Percentiles rank a stretch among this genome's conserved stretches.
phyloP scores from a whole-genome alignment of 2,113 vertebrate species.

The Sus scrofa region T2T-Sscrofa CM000813.6:883501-884000 shows the following conservation, averaged over 20 bases:
- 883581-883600: not conserved
- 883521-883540: not conserved
- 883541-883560: rapidly evolving
- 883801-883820: not conserved
- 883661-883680: not conserved
- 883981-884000: not conserved
- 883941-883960: not conserved
- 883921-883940: not conserved
- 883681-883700: not conserved
- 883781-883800: not conserved
- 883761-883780: not conserved
- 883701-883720: not conserved
- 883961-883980: not conserved
- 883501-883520: not conserved
- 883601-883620: not conserved
- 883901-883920: not conserved
- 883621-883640: not conserved
- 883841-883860: not conserved
- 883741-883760: not conserved
- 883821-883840: not conserved
- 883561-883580: not conserved
- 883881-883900: not conserved
- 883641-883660: not conserved
- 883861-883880: not conserved
- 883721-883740: not conserved